Base-by-base conservation (phyloP, 2,888 invertebrate genomes). In the Trichacis sp. region DNA sequence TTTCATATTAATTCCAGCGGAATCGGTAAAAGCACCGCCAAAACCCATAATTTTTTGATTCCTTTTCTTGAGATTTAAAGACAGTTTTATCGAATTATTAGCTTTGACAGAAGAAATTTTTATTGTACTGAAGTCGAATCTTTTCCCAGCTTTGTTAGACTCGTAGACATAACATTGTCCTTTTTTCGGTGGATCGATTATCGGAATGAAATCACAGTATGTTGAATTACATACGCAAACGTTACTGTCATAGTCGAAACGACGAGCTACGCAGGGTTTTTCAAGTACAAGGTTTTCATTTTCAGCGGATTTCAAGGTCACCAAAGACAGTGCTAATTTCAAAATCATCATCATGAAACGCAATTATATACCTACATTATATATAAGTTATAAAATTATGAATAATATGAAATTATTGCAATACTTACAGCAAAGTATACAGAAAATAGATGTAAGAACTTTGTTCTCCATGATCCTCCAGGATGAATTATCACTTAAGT, bases 11-110 rank as follows among this genome's bases (percentile, higher is more conserved):
- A 94, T 89, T 0, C 91, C 90, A 2, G 88, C 85, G 1, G 86
- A 53, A 55, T 92, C 92, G 0, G 96, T 96, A 63, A 96, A 93
- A 0, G 95, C 93, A 0, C 94, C 96, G 8, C 24, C 24, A 8
- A 24, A 24, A 5, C 96, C 96, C 64, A 89, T 81, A 15, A 96
- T 91, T 17, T 77, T 86, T 82, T 96, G 96, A 73, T 86, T 89
- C n/a, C 69, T 74, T 15, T 79, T 70, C 48, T 83, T 68, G 2
- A 84, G 68, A 43, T 73, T 74, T 9, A 85, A 46, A 3, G 64
- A 58, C 0, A 59, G 48, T 11, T 4, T 57, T 11, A 20, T 33
- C 3, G 43, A 19, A 11, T 9, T 43, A 6, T 65, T 73, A 51
- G 77, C 69, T 36, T 88, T 82, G 8, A 73, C 60, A 0, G 88